Conservation (phyloP, 53 echinoderm and acorn worm genomes). For the Holothuria leucospilota region DNA sequence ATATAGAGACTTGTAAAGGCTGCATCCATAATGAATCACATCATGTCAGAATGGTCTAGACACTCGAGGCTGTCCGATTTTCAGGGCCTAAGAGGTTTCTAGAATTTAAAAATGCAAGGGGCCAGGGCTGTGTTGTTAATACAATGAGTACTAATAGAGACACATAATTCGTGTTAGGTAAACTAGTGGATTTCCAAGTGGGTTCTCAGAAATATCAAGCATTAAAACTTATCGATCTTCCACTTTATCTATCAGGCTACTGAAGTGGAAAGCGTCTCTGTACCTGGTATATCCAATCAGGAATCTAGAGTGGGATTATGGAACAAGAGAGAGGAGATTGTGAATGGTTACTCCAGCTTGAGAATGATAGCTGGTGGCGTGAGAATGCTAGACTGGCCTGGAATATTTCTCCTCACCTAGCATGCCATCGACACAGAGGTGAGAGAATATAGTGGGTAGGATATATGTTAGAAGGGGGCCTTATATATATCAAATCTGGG, state of each 20-base stretch:
- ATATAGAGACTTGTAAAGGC: no score
- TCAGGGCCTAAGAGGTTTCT: no score
- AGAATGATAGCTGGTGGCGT: constrained; percentile 77
- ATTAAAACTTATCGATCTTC: no score
- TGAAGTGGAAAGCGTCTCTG: constrained; percentile 93
- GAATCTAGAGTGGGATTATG: constrained; percentile 65
- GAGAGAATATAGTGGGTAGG: background rate
- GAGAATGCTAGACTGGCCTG: constrained; percentile 90
- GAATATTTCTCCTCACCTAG: constrained; percentile 92
- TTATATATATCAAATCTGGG: no score
- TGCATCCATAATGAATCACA: no score
- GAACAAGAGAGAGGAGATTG: constrained; percentile 53
- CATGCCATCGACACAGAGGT: constrained; percentile 69
- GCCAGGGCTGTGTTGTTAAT: no score
- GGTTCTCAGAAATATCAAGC: no score
- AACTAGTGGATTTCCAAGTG: background rate
- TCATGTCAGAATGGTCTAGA: no score
- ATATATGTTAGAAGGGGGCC: no score
- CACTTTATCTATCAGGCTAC: constrained; percentile 59
- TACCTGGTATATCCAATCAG: constrained; percentile 88
- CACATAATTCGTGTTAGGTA: background rate
- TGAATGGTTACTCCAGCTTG: constrained; percentile 78
- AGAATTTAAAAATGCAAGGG: no score
- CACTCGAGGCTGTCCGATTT: no score
- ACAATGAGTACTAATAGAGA: no score